A percentile compares a stretch with the other conserved stretches of the same genome.
Evolutionary conservation across 2,888 invertebrate species (phyloP).

Genomic region (Heterodera filipjevi): DNA sequence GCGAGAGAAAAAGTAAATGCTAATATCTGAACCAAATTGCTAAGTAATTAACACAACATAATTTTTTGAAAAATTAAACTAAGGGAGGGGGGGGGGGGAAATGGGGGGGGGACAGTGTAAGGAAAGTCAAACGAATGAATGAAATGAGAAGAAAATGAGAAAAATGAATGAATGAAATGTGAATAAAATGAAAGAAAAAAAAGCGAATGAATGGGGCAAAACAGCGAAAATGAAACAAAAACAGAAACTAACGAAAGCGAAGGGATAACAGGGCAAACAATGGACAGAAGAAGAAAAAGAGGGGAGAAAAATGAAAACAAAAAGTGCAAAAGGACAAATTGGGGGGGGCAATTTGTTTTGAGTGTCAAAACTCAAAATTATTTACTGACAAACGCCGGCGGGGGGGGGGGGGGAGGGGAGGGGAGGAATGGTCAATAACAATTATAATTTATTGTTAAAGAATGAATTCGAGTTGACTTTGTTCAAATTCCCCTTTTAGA

Average conservation of each 20-base stretch:
- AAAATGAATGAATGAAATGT: not conserved
- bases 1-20: not conserved
- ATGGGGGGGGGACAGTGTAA: not conserved
- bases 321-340: not conserved
- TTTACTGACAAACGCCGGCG: too few species aligned
- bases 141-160: not conserved
- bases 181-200: not conserved
- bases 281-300: too few species aligned
- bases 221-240: not conserved
- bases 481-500: too few species aligned
- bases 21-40: too few species aligned
- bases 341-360: not conserved
- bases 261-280: not conserved
- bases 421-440: too few species aligned
- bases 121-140: not conserved
- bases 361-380: not conserved
- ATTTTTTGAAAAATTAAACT: too few species aligned
- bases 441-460: too few species aligned
- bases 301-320: too few species aligned
- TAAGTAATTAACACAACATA: too few species aligned
- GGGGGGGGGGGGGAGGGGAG: too few species aligned
- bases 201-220: not conserved
- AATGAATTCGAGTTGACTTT: too few species aligned
- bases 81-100: not conserved
- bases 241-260: not conserved